phyloP scores from a whole-genome alignment of 2,113 vertebrate species.

The Recurvirostra avosetta region DNA sequence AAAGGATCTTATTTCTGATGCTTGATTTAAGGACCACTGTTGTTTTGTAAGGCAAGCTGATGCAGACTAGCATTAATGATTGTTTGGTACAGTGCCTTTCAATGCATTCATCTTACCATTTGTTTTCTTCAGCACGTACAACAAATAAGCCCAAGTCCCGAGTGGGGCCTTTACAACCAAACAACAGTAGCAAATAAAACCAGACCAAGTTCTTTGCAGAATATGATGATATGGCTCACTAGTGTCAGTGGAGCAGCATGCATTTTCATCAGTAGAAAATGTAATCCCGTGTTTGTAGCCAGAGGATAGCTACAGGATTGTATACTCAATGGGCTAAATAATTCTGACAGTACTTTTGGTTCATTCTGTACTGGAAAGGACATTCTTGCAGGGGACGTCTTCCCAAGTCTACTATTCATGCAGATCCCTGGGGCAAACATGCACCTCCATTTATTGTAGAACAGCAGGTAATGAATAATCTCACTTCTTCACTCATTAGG shows the following conservation, averaged over 20 bases:
- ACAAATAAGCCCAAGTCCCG: not conserved
- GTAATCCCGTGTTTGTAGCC: not conserved
- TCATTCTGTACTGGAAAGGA: not conserved
- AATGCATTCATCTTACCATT: not conserved
- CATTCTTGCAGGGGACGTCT: not conserved
- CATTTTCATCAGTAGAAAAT: not conserved
- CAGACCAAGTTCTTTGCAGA: not conserved
- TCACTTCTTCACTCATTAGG: not conserved
- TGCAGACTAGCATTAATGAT: not conserved
- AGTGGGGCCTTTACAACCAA: not conserved
- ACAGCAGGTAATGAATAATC: not conserved
- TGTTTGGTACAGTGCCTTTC: not conserved
- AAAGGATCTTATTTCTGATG: not conserved
- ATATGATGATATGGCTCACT: not conserved
- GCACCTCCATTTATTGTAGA: not conserved
- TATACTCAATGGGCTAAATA: not conserved
- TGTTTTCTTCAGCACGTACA: not conserved
- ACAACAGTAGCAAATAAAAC: not conserved
- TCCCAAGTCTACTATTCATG: not conserved
- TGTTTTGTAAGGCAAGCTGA: not conserved
- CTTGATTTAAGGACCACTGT: not conserved
- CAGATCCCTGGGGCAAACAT: not conserved
- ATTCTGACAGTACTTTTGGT: not conserved
- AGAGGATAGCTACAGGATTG: not conserved
- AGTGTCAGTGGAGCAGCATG: not conserved